A percentile compares a stretch with the other conserved stretches of the same genome.
These are phyloP conservation scores for Diadema setosum DNA, from an alignment of 35 echinoderm and acorn worm genomes.

Conservation along the genomic window DNA sequence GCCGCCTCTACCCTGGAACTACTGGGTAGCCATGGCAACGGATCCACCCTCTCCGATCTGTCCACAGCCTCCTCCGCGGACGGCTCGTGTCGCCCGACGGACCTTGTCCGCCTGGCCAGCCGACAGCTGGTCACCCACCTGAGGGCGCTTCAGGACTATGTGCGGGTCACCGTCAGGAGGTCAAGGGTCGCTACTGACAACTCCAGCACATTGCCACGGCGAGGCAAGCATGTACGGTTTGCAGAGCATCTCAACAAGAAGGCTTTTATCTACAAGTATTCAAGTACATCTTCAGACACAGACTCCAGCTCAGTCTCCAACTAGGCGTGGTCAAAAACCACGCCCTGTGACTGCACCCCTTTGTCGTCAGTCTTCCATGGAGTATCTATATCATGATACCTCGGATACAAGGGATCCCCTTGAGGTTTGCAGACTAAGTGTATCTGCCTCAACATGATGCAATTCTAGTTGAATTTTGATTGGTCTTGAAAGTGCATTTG, in stretches of 20 bases:
- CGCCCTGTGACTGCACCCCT: too few relatives aligned
- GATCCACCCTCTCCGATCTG: neutral
- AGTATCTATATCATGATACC: too few relatives aligned
- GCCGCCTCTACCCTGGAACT: conserved; percentile 15
- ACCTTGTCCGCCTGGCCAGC: conserved; percentile 33
- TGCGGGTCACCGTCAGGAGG: neutral
- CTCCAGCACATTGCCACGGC: neutral
- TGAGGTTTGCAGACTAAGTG: too few relatives aligned
- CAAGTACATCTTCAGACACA: neutral
- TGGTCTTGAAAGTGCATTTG: too few relatives aligned
- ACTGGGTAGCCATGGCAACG: neutral
- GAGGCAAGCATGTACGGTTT: neutral
- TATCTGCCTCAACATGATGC: too few relatives aligned
- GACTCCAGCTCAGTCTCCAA: too few relatives aligned
- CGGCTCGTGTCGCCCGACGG: conserved; percentile 12
- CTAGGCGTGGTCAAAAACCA: too few relatives aligned
- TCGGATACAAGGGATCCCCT: too few relatives aligned
- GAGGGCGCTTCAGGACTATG: conserved; percentile 9
- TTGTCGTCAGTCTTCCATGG: too few relatives aligned
- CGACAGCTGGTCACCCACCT: conserved; percentile 29
- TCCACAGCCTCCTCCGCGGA: neutral
- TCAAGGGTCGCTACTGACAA: neutral
- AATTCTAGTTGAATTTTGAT: too few relatives aligned
- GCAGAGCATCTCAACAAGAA: conserved; percentile 5
- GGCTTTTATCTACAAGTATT: neutral